These are phyloP conservation scores for Eulithis testata DNA, from an alignment of 2,888 invertebrate genomes.

Conservation along the genomic window DNA sequence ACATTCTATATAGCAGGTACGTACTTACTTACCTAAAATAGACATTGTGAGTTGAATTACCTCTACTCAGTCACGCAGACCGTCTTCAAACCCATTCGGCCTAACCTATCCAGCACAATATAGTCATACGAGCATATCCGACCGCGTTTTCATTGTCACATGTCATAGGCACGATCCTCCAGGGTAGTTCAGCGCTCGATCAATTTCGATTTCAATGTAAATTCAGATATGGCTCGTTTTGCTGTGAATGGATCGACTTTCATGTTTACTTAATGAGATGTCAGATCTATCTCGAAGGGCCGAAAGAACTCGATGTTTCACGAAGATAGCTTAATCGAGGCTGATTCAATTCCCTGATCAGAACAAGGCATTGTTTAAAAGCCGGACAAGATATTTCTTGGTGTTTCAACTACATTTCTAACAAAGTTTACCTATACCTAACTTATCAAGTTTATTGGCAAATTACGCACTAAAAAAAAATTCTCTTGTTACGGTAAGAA, in stretches of 20 bases:
- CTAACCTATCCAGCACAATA: conserved; percentile 16
- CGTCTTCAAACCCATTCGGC: conserved; percentile 39
- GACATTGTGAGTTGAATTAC: conserved; percentile 33
- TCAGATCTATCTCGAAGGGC: conserved; percentile 17
- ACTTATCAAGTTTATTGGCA: too few species aligned
- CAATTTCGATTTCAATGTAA: conserved; percentile 34
- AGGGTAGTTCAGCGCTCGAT: conserved; percentile 26
- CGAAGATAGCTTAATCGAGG: conserved; percentile 18
- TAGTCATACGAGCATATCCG: conserved; percentile 8
- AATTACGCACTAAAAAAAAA: too few species aligned
- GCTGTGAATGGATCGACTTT: conserved; percentile 29
- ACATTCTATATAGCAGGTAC: too few species aligned
- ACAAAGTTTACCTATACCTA: too few species aligned
- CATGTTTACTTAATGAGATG: conserved; percentile 34
- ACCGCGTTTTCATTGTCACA: conserved; percentile 36
- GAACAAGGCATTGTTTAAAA: too few species aligned
- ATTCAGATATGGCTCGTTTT: conserved; percentile 33
- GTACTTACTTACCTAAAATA: neutral
- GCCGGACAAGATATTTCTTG: too few species aligned
- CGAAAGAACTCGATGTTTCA: conserved; percentile 21
- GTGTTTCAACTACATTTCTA: too few species aligned
- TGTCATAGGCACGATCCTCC: conserved; percentile 29
- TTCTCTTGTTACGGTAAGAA: too few species aligned
- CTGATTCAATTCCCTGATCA: conserved; percentile 8
- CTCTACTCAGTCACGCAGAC: conserved; percentile 38